Evolutionary conservation across 2,888 invertebrate species (phyloP), one percentile per base, ranked within the genome.

Genomic region (Acholoe squamosa): DNA sequence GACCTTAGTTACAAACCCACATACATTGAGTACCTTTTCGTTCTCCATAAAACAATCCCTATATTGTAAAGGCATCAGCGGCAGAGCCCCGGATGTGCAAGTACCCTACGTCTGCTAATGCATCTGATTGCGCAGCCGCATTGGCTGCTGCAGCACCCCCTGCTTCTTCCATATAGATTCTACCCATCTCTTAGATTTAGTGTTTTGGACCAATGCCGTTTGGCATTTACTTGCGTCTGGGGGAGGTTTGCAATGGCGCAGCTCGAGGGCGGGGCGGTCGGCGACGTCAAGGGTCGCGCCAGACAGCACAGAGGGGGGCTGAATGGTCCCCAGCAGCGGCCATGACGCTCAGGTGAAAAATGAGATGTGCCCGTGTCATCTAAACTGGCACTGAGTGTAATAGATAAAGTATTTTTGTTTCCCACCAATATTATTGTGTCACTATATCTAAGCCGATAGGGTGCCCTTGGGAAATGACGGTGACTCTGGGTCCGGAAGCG

Each of bases 391-490:
- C 54, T 52, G 31, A 54, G 56, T 86, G 86, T 86, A 86, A 86
- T 86, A 54, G 86, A 54, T 86, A 86, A 56, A 86, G 56, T 80
- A 43, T 80, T 80, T 80, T 86, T 86, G 86, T 86, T 86, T 56
- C 86, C 86, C 54, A 54, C 86, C 86, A 86, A 86, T 86, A 86
- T 86, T 86, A 86, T 86, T 86, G 52, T 86, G 86, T 86, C 86
- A 86, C 86, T 86, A 86, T 86, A 54, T 86, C 86, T 52, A 86
- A 86, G 86, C 86, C 54, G 86, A 86, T 86, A 86, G 54, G 52
- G 86, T n/a, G 33, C 86, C 86, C 86, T 31, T 52, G 86, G 86
- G 86, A 86, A 86, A 86, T 86, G 86, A 86, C 54, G 54, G 86
- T 52, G 86, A 86, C 86, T 86, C 86, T 5, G 25, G 22, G 51